Base-by-base conservation (phyloP, 2,888 invertebrate genomes). In the Drosophila imparisetae region DNA sequence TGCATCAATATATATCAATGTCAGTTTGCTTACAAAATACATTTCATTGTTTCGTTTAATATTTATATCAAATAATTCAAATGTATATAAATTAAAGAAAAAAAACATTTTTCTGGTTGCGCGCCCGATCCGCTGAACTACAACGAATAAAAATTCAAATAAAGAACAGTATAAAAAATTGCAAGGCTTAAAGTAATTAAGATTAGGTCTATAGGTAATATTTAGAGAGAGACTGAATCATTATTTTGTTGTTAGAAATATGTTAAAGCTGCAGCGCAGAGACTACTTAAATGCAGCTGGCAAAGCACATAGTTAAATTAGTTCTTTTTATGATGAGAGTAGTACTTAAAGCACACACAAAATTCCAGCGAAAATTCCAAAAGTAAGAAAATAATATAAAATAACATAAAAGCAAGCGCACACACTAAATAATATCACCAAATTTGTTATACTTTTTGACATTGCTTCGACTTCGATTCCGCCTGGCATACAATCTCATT, bases 361-460 rank as follows among this genome's bases (percentile, higher is more conserved):
- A 55, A 65, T 72, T 72, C 62, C 71, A 67, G 32, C 42, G 24
- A 45, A 36, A 34, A 27, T 54, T 30, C 29, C 40, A 30, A 42
- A 32, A 27, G 27, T n/a, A 32, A 5, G 57, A 45, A 36, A 54
- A 30, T 40, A 27, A 66, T 24, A 42, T 36, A 40, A 54, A 55
- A 65, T 49, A 75, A 78, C 68, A 73, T 79, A 74, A 71, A 71
- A 71, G 62, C 71, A 83, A 69, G 83, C 83, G 89, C 88, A 75
- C 88, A 75, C 80, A 72, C 61, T 83, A 86, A 86, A 86, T 86
- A 86, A 86, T 86, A 86, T 86, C 86, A 86, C 86, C 86, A 66
- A 90, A 90, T 78, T 69, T 80, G 71, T 68, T 69, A 68, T 58
- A 53, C 64, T 49, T 64, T 65, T 68, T 66, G 84, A 72, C 81